Percentiles rank a stretch among this genome's conserved stretches.
Conservation (phyloP, 1,140 invertebrate genomes). For the Plodia interpunctella region DNA sequence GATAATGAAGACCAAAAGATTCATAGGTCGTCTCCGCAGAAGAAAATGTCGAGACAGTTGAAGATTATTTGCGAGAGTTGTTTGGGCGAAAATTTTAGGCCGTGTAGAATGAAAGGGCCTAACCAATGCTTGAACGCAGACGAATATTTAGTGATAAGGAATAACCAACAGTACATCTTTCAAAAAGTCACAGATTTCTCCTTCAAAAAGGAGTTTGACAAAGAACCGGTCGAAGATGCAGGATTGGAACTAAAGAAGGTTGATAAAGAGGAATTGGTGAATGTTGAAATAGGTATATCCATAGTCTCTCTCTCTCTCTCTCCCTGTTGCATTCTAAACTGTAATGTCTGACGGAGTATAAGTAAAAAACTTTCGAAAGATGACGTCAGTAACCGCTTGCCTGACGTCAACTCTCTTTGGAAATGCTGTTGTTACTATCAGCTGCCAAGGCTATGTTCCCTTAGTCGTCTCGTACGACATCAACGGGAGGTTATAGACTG, state of each 20-base stretch:
- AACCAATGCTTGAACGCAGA: conserved; percentile 53
- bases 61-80: conserved; percentile 62
- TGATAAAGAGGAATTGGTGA: conserved; percentile 46
- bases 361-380: too few relatives aligned
- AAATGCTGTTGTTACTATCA: too few relatives aligned
- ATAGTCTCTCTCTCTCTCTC: too few relatives aligned
- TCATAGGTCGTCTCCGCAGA: conserved; percentile 51
- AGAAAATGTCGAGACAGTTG: conserved; percentile 42
- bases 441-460: too few relatives aligned
- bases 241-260: conserved; percentile 15
- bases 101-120: conserved; percentile 48
- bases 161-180: conserved; percentile 67
- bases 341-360: too few relatives aligned
- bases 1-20: conserved; percentile 67
- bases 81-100: conserved; percentile 51
- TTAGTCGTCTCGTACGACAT: too few relatives aligned
- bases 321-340: too few relatives aligned
- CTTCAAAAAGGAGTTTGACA: conserved; percentile 13
- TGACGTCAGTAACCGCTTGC: too few relatives aligned
- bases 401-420: too few relatives aligned
- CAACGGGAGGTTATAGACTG: too few relatives aligned
- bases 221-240: conserved; percentile 12
- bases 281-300: conserved; percentile 55
- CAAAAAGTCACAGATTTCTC: conserved; percentile 44
- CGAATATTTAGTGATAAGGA: conserved; percentile 64